Conservation (phyloP, 2,113 vertebrate genomes). For the Candoia aspera region DNA sequence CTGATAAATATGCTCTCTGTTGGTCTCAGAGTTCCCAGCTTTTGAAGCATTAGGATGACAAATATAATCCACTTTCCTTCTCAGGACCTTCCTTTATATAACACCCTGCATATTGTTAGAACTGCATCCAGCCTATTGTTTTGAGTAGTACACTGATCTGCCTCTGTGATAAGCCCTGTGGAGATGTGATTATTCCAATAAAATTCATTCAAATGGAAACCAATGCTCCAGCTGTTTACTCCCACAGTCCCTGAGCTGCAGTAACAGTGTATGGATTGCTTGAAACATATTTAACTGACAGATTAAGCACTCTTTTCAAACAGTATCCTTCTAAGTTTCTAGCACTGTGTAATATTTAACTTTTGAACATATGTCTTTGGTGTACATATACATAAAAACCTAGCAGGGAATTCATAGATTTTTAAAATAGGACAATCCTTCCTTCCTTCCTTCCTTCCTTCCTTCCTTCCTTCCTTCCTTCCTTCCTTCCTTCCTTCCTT, state of each 20-base stretch:
- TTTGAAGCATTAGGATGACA: conserved; percentile 52
- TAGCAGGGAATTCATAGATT: conserved; percentile 28
- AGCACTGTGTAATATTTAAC: conserved; percentile 28
- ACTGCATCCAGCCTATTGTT: conserved; percentile 74
- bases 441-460: too few relatives aligned
- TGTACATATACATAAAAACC: conserved; percentile 33
- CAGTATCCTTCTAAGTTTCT: conserved; percentile 40
- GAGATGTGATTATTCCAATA: conserved; percentile 84
- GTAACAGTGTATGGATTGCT: conserved; percentile 68
- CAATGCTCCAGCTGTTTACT: conserved; percentile 82
- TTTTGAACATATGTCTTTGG: conserved; percentile 42
- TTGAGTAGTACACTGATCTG: conserved; percentile 76
- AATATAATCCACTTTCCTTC: conserved; percentile 53
- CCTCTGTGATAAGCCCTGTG: conserved; percentile 78
- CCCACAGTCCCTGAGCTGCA: conserved; percentile 76
- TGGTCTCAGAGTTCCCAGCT: conserved; percentile 52
- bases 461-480: neutral
- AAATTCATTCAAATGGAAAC: conserved; percentile 82
- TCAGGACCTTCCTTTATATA: conserved; percentile 44
- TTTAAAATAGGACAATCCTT: conserved; percentile 14
- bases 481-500: accelerated
- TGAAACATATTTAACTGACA: conserved; percentile 67
- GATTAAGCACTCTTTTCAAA: conserved; percentile 65
- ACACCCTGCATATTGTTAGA: conserved; percentile 54
- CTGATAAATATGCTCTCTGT: conserved; percentile 51